A percentile compares a stretch with the other conserved stretches of the same genome.
phyloP scores from a whole-genome alignment of 1,140 invertebrate genomes.

The Pseudomyrmex sp. region DNA sequence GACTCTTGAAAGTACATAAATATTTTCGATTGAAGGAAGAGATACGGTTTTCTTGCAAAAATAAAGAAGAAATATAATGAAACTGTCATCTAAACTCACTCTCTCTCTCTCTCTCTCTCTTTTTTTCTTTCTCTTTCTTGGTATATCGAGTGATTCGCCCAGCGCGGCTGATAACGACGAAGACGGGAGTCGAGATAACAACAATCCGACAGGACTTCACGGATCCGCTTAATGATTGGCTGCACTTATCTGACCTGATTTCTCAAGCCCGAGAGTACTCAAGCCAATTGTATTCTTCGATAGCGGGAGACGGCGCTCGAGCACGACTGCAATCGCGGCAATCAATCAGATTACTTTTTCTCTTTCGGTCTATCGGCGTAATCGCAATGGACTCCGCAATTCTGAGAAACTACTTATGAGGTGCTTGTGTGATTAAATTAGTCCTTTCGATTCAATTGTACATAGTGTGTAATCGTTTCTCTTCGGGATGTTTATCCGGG shows the following conservation, averaged over 20 bases:
- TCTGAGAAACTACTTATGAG: not conserved
- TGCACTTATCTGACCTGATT: slow-evolving; percentile 52
- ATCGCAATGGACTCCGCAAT: slow-evolving; percentile 55
- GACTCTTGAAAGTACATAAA: not conserved
- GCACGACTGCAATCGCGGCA: slow-evolving; percentile 20
- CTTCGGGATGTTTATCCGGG: not conserved
- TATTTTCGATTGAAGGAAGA: not conserved
- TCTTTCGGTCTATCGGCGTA: slow-evolving; percentile 48
- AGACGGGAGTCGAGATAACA: slow-evolving; percentile 57
- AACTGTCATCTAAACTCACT: slow-evolving; percentile 8
- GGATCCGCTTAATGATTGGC: slow-evolving; percentile 62
- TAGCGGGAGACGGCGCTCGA: slow-evolving; percentile 26
- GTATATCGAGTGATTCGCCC: slow-evolving; percentile 19
- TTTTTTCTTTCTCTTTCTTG: not conserved
- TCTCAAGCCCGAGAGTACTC: slow-evolving; percentile 16
- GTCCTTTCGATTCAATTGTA: no score
- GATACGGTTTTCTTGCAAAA: not conserved
- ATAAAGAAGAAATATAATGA: not conserved
- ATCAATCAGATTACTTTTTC: slow-evolving; percentile 64
- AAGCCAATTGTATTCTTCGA: slow-evolving; percentile 36
- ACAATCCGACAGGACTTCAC: slow-evolving; percentile 37
- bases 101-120: not conserved
- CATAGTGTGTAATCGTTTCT: no score
- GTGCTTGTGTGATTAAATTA: not conserved
- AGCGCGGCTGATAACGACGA: slow-evolving; percentile 48